phyloP scores from a whole-genome alignment of 1,140 invertebrate genomes.

The Drosophila triauraria region DNA sequence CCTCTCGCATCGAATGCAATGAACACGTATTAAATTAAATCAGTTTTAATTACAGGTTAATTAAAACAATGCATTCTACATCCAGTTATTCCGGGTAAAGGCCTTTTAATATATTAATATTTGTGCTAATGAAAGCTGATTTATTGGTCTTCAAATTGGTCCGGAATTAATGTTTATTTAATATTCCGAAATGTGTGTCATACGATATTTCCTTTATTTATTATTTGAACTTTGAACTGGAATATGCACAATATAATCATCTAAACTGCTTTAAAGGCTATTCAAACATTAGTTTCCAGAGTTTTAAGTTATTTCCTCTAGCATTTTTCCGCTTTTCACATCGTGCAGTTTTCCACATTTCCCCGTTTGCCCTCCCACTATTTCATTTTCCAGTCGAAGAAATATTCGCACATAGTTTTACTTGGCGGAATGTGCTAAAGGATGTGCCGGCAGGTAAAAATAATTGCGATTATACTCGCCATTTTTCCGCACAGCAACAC shows the following conservation, averaged over 20 bases:
- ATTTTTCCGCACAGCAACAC: conserved; percentile 36
- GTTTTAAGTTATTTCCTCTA: conserved; percentile 10
- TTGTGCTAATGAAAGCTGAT: conserved; percentile 17
- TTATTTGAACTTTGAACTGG: background rate
- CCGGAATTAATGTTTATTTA: conserved; percentile 29
- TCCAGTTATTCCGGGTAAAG: conserved; percentile 4
- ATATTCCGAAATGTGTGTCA: conserved; percentile 4
- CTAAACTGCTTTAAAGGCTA: conserved; percentile 6
- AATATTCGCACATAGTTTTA: conserved; percentile 57
- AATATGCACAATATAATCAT: background rate
- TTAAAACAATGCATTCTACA: conserved; percentile 48
- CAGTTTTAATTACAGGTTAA: conserved; percentile 57
- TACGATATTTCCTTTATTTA: background rate
- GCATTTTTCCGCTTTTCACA: background rate
- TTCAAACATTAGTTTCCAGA: background rate
- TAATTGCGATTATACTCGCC: conserved; percentile 60
- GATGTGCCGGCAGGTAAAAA: conserved; percentile 54
- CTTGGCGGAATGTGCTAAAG: conserved; percentile 37
- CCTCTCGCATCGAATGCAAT: conserved; percentile 25
- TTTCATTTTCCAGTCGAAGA: conserved; percentile 52
- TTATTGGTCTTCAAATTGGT: conserved; percentile 1
- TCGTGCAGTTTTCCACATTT: background rate
- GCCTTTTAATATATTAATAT: conserved; percentile 8
- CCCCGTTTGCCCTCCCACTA: conserved; percentile 6
- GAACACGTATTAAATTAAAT: conserved; percentile 47